Conservation (phyloP, 1,140 invertebrate species). For the Spodoptera litura region DNA sequence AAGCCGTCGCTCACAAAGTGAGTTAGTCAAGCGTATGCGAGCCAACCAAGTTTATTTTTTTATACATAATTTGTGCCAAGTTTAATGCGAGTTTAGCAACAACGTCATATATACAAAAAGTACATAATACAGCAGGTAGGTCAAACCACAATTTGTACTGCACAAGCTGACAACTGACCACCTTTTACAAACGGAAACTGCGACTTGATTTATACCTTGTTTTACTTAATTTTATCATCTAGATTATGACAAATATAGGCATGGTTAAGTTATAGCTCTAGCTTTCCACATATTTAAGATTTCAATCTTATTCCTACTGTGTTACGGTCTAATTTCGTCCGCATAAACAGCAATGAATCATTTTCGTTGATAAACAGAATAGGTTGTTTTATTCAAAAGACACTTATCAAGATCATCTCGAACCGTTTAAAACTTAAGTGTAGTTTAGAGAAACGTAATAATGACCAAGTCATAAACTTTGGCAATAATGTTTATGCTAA, state of each 20-base stretch:
- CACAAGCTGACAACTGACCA: conserved; percentile 5
- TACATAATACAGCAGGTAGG: conserved; percentile 10
- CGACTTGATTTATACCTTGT: conserved; percentile 16
- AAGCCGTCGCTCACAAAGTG: background rate
- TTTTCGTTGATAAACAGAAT: background rate
- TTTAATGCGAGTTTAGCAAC: conserved; percentile 26
- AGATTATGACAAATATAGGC: conserved; percentile 32
- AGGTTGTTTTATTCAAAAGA: conserved; percentile 1
- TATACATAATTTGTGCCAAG: conserved; percentile 31
- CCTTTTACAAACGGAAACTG: conserved; percentile 30
- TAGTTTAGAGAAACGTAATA: no score
- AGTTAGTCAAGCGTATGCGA: conserved; percentile 26
- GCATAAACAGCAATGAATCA: background rate
- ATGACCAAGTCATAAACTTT: no score
- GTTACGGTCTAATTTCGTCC: background rate
- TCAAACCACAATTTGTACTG: background rate
- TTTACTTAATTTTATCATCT: conserved; percentile 41
- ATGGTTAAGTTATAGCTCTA: background rate
- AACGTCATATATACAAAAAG: conserved; percentile 38
- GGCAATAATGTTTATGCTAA: background rate
- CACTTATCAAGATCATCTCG: conserved; percentile 5
- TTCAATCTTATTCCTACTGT: background rate
- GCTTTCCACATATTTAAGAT: background rate
- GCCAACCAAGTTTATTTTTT: conserved; percentile 26
- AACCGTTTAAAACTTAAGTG: background rate